Conservation (phyloP, 2,797 vertebrate species). For the Cetoscarus ocellatus region DNA sequence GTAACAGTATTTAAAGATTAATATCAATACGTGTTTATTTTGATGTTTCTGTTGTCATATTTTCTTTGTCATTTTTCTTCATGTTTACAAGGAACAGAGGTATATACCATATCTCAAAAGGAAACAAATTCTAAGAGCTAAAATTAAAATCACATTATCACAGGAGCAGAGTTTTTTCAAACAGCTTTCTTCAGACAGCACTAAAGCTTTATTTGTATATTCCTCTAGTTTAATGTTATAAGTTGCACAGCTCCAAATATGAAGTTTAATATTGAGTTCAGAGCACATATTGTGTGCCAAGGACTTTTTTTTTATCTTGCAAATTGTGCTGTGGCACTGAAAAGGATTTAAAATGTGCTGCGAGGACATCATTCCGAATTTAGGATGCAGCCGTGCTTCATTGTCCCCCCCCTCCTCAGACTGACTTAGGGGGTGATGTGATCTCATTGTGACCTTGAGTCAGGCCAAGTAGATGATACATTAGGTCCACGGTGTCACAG, state of each 20-base stretch:
- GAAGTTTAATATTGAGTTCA: neutral
- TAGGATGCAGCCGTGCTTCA: constrained; percentile 17
- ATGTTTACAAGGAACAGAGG: neutral
- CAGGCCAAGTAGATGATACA: constrained; percentile 44
- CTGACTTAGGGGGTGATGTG: constrained; percentile 38
- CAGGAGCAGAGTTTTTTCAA: neutral
- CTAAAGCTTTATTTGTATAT: neutral
- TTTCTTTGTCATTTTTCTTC: too few species aligned
- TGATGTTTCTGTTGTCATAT: too few species aligned
- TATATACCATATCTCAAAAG: neutral
- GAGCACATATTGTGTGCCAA: constrained; percentile 13
- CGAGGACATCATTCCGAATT: constrained; percentile 34
- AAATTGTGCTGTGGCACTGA: constrained; percentile 12
- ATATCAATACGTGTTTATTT: too few species aligned
- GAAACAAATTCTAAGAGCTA: neutral
- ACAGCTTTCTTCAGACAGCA: neutral
- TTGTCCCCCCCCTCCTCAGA: constrained; percentile 13
- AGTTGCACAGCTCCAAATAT: neutral
- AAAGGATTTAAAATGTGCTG: constrained; percentile 17
- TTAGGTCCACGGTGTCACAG: constrained; percentile 48
- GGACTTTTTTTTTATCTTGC: constrained; percentile 4
- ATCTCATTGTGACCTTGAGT: constrained; percentile 68
- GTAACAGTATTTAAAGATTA: too few species aligned
- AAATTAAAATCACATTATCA: constrained; percentile 1
- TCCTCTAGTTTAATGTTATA: neutral